Percentiles rank a stretch among this genome's conserved stretches.
phyloP scores from a whole-genome alignment of 2,888 invertebrate species.

The Disparrhopalites patrizii region DNA sequence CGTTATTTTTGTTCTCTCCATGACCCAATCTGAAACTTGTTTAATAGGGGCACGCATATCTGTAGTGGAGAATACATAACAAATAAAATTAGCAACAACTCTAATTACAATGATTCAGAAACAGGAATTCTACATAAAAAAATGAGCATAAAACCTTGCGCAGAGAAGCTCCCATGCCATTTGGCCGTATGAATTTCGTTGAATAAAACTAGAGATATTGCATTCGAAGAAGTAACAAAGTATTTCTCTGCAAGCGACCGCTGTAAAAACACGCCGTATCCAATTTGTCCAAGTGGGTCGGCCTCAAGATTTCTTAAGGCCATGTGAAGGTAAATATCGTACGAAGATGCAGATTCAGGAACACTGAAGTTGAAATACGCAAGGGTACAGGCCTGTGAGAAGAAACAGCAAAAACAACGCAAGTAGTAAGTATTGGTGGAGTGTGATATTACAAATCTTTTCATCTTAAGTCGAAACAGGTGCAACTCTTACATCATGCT shows the following conservation, averaged over 20 bases:
- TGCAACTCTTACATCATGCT: slow-evolving; percentile 43
- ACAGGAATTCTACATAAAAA: not conserved
- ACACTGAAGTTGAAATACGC: slow-evolving; percentile 44
- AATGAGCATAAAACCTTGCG: slow-evolving; percentile 22
- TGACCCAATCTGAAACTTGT: slow-evolving; percentile 47
- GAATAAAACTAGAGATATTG: slow-evolving; percentile 47
- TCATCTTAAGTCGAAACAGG: too few species aligned
- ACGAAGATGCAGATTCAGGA: slow-evolving; percentile 35
- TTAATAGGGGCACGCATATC: slow-evolving; percentile 42
- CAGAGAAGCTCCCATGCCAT: slow-evolving; percentile 39
- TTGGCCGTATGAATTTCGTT: slow-evolving; percentile 48
- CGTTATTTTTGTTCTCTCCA: slow-evolving; percentile 41
- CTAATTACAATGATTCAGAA: not conserved
- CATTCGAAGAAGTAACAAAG: slow-evolving; percentile 42
- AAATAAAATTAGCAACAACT: not conserved
- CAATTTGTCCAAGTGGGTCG: slow-evolving; percentile 48
- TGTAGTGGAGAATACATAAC: not conserved
- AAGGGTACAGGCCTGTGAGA: slow-evolving; percentile 44
- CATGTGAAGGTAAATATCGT: slow-evolving; percentile 47
- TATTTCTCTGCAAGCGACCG: slow-evolving; percentile 43
- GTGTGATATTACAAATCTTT: too few species aligned
- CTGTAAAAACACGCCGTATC: slow-evolving; percentile 42
- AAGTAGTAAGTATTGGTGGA: too few species aligned
- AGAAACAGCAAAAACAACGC: too few species aligned
- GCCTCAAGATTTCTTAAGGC: slow-evolving; percentile 44